Base-by-base conservation (phyloP, 37 sponge, comb jelly and placozoan genomes). In the Cliona cf. orientalis region DNA sequence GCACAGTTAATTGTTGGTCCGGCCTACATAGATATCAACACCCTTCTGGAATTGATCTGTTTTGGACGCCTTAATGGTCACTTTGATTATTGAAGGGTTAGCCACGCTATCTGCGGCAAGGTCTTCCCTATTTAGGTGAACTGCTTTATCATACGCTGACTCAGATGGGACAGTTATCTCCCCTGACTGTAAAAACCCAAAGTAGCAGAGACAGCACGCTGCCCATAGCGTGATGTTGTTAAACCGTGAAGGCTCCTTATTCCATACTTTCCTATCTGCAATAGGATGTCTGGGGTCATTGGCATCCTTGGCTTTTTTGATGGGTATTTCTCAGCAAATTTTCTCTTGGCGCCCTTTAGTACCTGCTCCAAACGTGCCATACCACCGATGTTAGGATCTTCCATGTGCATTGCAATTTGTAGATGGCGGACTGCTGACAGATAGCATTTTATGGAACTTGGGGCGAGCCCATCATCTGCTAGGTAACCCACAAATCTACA, bases 161-260 rank as follows among this genome's bases (percentile, higher is more conserved):
- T n/a, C n/a, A n/a, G n/a, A n/a, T n/a, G 66, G 66, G 11, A 33
- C 23, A 9, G 46, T 28, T 35, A 83, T 45, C 41, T 83, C 84
- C 0, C 84, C 75, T 0, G 84, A 60, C 31, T 66, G 34, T 0
- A 83, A 38, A 61, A 83, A 82, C 1, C 75, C 84, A 31, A 83
- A 83, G 34, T 63, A 83, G 49, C 84, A 73, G 23, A 64, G n/a
- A 39, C 42, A 40, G 35, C 39, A 40, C 1, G 84, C 75, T 39
- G 84, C 84, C 84, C 84, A 83, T 1, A 73, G 6, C 84, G 74
- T 74, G 7, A 33, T 69, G 22, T 33, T 28, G 12, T 69, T 57
- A 28, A 59, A 38, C 5, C 9, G 43, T 35, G 38, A 37, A 5
- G 11, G 31, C 19, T 35, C 12, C 3, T 17, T 1, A 2, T 58